Base-by-base conservation (phyloP, 2,797 vertebrate species). In the Tokudaia tokunoshimensis region DNA sequence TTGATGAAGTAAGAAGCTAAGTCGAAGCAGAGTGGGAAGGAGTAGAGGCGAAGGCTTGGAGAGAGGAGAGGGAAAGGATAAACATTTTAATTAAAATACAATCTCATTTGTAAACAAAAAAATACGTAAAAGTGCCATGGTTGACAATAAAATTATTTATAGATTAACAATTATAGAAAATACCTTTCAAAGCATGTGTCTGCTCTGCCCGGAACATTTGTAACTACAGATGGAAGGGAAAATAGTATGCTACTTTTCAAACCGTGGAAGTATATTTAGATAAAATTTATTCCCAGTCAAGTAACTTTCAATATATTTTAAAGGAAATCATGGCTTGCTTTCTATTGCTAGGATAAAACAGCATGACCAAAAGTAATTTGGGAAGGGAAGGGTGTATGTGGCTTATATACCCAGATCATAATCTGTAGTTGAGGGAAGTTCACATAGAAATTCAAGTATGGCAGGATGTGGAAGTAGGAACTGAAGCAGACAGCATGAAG, bases 231-330 rank as follows among this genome's bases (percentile, higher is more conserved):
- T n/a, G 22, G 37, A 80, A 91, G 1, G 4, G 8, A 15, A 59
- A 37, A 74, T 37, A 29, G 7, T 82, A 55, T 57, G 3, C 0
- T 80, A n/a, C n/a, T 52, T 82, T 93, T 44, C 34, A 67, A 86
- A 63, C 75, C 44, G 29, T 15, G 65, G 87, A 94, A 89, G 20
- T 10, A 82, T 0, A 0, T 37, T 95, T 59, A 55, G 19, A 75
- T 26, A 17, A 67, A 11, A 20, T 89, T 2, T 72, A 47, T 15
- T 74, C 84, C 44, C 6, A 15, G 7, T 37, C 55, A 88, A 61
- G 61, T 78, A 61, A 82, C 12, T 74, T 88, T 94, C 67, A 63
- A 88, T 94, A 90, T 4, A 80, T 4, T 80, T 84, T 19, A 74
- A 52, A 52, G 44, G 47, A 4, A 34, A 47, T 47, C 1, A 17